Evolutionary conservation across 2,888 invertebrate genomes (phyloP), one percentile per base, ranked within the genome.

Genomic region (Calameuta idolon): DNA sequence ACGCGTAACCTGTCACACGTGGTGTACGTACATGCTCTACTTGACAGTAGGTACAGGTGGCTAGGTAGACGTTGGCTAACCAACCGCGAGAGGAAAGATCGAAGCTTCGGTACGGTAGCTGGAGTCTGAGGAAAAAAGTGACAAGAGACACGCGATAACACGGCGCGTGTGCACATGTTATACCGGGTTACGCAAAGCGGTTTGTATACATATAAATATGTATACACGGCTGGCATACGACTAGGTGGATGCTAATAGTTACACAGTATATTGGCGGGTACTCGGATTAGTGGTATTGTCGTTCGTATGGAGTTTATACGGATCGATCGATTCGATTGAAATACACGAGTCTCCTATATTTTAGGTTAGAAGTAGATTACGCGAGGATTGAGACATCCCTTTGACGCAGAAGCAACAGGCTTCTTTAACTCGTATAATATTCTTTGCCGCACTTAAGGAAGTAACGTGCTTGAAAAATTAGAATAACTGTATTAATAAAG

Each of bases 1-100:
- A 33, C 77, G 75, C 77, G 55, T 55, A 55, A 23, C 23, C 23
- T 55, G 55, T 55, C 55, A 55, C 55, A 23, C 55, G 55, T 55
- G 55, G 23, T 23, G 55, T 55, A 23, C 40, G 1, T 40, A 15
- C 40, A 23, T 15, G 55, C 55, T 55, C 55, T 55, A 23, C 23
- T 55, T 55, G 55, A 55, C 55, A 55, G 55, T 55, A 15, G 40
- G 55, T 55, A 55, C 55, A 55, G 55, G 55, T 55, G 23, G 23
- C 23, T 23, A 55, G 23, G 23, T 55, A 55, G 55, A 55, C 9
- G 55, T 23, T 40, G 23, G 55, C 15, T 55, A 55, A 55, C 55
- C 55, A 55, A 15, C 55, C 55, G 5, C 55, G 55, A 55, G 55
- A 55, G 55, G 23, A 55, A 55, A 55, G 55, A 55, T 55, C 23